Conservation (phyloP, 2,113 vertebrate genomes). For the Gnathonemus echidnorhynchus region DNA sequence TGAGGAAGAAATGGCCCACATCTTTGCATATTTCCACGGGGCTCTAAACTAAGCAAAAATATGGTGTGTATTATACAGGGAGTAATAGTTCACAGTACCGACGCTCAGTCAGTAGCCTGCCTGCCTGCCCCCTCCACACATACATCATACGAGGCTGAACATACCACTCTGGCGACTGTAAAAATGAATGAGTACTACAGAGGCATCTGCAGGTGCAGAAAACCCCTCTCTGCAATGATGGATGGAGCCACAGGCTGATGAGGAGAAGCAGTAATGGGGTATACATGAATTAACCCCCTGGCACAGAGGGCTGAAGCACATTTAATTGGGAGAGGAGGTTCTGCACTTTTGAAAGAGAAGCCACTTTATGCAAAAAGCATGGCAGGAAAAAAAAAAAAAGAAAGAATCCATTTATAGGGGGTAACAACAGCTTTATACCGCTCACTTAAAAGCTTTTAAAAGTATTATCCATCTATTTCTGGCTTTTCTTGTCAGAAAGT, state of each 20-base stretch:
- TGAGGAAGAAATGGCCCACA: background rate
- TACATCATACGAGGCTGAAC: background rate
- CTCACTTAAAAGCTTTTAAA: background rate
- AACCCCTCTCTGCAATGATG: background rate
- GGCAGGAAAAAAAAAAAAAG: background rate
- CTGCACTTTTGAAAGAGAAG: background rate
- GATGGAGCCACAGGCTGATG: background rate
- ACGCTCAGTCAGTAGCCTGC: background rate
- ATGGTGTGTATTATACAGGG: background rate
- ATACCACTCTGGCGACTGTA: background rate
- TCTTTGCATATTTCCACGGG: background rate
- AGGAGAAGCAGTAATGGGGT: background rate
- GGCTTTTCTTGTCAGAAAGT: background rate
- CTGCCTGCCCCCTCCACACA: background rate
- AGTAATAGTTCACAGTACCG: background rate
- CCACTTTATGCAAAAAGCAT: background rate
- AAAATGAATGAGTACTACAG: background rate
- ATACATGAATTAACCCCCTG: background rate
- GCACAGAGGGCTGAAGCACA: background rate
- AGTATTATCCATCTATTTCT: background rate
- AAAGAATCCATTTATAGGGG: background rate
- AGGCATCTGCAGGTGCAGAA: background rate
- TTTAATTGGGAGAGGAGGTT: background rate
- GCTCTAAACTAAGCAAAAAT: background rate
- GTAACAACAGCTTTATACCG: background rate